Evolutionary conservation across 2,888 invertebrate species (phyloP).

Genomic region (Agonum fuliginosum): DNA sequence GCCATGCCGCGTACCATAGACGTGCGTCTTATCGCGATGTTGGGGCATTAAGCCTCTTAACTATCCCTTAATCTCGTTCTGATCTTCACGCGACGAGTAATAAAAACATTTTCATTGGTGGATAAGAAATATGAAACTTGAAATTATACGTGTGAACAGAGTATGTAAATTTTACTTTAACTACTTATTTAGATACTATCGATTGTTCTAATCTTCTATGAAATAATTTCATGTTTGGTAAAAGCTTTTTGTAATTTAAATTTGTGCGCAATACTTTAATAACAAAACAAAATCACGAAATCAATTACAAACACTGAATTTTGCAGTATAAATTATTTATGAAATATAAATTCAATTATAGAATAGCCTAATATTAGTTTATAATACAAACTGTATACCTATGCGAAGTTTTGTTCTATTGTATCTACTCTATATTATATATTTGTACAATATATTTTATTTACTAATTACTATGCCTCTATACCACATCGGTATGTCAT

Average conservation of each 20-base stretch:
- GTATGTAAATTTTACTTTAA: slow-evolving; percentile 15
- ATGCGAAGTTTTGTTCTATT: too few species aligned
- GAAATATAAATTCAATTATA: too few species aligned
- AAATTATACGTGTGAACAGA: slow-evolving; percentile 45
- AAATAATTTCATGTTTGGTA: slow-evolving; percentile 12
- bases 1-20: slow-evolving; percentile 33
- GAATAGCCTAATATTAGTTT: too few species aligned
- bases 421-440: too few species aligned
- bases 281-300: slow-evolving; percentile 1
- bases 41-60: slow-evolving; percentile 39
- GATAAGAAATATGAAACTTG: slow-evolving; percentile 44
- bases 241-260: background rate
- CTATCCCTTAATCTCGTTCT: slow-evolving; percentile 29
- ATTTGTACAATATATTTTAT: too few species aligned
- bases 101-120: slow-evolving; percentile 44
- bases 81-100: slow-evolving; percentile 42
- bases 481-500: too few species aligned
- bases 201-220: slow-evolving; percentile 5
- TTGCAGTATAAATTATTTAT: too few species aligned
- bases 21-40: slow-evolving; percentile 46
- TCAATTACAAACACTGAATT: too few species aligned
- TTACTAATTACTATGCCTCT: too few species aligned
- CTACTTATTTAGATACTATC: slow-evolving; percentile 24
- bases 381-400: too few species aligned
- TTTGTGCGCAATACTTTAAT: background rate